A percentile compares a stretch with the other conserved stretches of the same genome.
Evolutionary conservation across 2,113 vertebrate genomes (phyloP).

Genomic region (Micromys minutus): DNA sequence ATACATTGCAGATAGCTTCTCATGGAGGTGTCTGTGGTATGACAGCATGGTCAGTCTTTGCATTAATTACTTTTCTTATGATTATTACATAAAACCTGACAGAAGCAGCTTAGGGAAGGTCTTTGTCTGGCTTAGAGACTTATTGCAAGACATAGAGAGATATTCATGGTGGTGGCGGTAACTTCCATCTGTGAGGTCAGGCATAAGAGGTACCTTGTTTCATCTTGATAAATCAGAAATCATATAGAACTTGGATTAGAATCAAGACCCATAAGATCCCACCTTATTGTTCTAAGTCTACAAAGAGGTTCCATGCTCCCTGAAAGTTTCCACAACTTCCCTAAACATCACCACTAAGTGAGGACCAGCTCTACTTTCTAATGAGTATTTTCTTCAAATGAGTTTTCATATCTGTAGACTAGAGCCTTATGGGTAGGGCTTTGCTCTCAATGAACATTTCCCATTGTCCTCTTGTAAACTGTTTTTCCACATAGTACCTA

Average conservation of each 20-base stretch:
- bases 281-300: background rate
- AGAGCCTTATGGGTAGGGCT: background rate
- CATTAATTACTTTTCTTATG: background rate
- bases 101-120: background rate
- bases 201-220: background rate
- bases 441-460: background rate
- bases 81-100: background rate
- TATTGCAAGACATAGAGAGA: background rate
- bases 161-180: background rate
- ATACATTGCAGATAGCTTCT: background rate
- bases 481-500: background rate
- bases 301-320: background rate
- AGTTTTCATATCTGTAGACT: background rate
- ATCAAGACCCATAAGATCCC: background rate
- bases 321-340: background rate
- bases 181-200: background rate
- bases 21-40: background rate
- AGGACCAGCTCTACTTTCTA: background rate
- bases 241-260: background rate
- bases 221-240: background rate
- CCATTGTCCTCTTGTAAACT: background rate
- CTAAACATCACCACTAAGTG: background rate
- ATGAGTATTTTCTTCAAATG: background rate
- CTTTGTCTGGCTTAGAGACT: background rate
- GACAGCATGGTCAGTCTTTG: background rate